Conservation (phyloP, 2,113 vertebrate genomes). For the Gasterosteus aculeatus region DNA sequence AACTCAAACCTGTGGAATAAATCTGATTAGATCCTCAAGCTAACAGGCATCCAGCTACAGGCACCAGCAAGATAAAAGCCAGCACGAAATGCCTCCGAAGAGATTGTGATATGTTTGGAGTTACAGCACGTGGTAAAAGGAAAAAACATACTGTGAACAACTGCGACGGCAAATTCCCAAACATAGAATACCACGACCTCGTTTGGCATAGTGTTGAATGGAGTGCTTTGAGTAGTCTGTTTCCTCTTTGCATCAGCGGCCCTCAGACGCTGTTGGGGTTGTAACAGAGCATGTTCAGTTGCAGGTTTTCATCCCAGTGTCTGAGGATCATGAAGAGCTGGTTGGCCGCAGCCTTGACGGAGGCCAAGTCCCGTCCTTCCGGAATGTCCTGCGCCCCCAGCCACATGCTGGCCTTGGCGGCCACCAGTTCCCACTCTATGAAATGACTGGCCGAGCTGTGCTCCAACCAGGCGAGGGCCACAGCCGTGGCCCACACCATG, state of each 20-base stretch:
- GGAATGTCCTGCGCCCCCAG: conserved; percentile 86
- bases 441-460: conserved; percentile 93
- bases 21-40: conserved; percentile 26
- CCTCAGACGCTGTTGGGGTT: conserved; percentile 88
- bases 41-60: conserved; percentile 48
- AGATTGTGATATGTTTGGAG: conserved; percentile 72
- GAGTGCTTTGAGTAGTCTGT: conserved; percentile 7
- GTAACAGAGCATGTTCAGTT: conserved; percentile 96
- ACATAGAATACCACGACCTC: conserved; percentile 50
- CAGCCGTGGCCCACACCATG: conserved; percentile 92
- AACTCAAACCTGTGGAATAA: conserved; percentile 42
- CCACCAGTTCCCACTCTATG: conserved; percentile 94
- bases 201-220: conserved; percentile 67
- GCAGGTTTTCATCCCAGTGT: conserved; percentile 97
- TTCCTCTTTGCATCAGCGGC: neutral
- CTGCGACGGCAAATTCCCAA: conserved; percentile 43
- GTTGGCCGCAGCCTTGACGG: conserved; percentile 87
- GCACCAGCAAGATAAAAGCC: conserved; percentile 60
- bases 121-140: conserved; percentile 47
- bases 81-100: conserved; percentile 53
- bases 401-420: conserved; percentile 93
- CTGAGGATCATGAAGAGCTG: conserved; percentile 96
- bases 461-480: conserved; percentile 95
- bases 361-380: conserved; percentile 81
- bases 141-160: conserved; percentile 63